Evolutionary conservation across 2,113 vertebrate genomes (phyloP).

Genomic region (Albula goreensis): DNA sequence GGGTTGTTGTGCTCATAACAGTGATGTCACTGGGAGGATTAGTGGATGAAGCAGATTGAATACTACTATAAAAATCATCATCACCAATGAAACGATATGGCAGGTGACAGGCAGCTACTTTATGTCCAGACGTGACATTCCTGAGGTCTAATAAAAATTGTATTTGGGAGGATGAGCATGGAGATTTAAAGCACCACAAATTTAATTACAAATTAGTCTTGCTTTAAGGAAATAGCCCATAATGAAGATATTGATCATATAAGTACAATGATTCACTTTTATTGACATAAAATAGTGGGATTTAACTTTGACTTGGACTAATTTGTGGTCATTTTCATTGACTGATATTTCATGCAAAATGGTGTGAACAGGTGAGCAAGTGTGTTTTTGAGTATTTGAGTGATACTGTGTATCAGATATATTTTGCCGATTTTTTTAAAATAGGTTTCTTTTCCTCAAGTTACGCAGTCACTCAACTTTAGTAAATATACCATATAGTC

Average conservation of each 20-base stretch:
- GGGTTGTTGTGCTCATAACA: neutral
- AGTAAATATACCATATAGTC: no score
- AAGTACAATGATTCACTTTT: neutral
- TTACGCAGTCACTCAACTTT: no score
- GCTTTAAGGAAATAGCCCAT: neutral
- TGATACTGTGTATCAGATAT: conserved; percentile 6
- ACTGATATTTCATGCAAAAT: conserved; percentile 7
- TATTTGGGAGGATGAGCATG: conserved; percentile 7
- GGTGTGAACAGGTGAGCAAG: conserved; percentile 1
- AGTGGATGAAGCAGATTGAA: neutral
- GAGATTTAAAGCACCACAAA: conserved; percentile 10
- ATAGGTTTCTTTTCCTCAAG: no score
- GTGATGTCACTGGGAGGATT: conserved; percentile 21
- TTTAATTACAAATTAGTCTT: conserved; percentile 23
- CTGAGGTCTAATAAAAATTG: conserved; percentile 25
- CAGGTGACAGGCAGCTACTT: conserved; percentile 26
- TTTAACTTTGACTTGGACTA: neutral
- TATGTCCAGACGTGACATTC: conserved; percentile 18
- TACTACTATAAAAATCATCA: conserved; percentile 7
- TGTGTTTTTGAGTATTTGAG: neutral
- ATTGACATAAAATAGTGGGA: neutral
- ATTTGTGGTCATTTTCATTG: conserved; percentile 3
- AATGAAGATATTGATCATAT: neutral
- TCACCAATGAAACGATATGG: neutral
- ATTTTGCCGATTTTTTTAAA: no score